Conservation (phyloP, 1,140 invertebrate species). For the Leptopilina clavipes region DNA sequence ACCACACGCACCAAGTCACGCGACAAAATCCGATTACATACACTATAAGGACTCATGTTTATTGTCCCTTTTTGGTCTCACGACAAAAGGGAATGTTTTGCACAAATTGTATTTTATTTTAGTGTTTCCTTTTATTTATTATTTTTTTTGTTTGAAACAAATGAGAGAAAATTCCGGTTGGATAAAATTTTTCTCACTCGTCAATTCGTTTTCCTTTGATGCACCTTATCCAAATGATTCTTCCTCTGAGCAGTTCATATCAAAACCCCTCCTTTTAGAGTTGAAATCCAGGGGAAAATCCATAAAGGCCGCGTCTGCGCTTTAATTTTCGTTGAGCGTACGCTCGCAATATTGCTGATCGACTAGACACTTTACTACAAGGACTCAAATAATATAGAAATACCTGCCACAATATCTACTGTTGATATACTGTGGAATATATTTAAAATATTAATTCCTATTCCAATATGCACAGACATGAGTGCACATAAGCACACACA, state of each 20-base stretch:
- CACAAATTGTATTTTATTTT: not conserved
- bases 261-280: constrained; percentile 48
- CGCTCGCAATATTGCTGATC: constrained; percentile 13
- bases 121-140: not conserved
- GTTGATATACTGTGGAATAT: no score
- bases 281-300: constrained; percentile 67
- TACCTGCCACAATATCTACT: no score
- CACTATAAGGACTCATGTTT: constrained; percentile 29
- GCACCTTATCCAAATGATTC: constrained; percentile 42
- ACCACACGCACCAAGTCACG: constrained; percentile 23
- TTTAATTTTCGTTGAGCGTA: constrained; percentile 36
- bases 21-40: constrained; percentile 25
- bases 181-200: not conserved
- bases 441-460: no score
- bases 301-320: constrained; percentile 72
- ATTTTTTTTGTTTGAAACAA: constrained; percentile 26
- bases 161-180: not conserved
- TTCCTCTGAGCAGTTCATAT: constrained; percentile 15
- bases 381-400: no score
- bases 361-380: not conserved
- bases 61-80: not conserved
- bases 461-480: no score
- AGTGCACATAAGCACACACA: no score
- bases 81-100: not conserved
- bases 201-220: constrained; percentile 42